Evolutionary conservation across 2,797 vertebrate species (phyloP), one percentile per base, ranked within the genome.

Genomic region (Tiaroga cobitis): DNA sequence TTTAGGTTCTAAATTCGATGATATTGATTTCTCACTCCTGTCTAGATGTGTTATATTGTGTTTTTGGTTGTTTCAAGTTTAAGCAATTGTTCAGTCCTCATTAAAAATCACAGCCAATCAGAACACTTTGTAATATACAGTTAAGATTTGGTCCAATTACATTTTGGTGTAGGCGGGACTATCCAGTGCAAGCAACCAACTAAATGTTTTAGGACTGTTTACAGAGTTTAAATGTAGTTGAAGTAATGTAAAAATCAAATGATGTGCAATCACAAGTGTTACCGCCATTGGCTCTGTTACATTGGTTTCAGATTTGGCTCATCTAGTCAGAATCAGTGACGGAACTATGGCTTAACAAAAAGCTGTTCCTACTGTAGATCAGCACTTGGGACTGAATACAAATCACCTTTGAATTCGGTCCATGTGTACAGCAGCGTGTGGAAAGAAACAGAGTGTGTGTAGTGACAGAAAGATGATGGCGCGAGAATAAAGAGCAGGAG

Each of bases 381-480:
- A 56, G 34, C 70, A n/a, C 32, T 83, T 29, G 54, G 54, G 43
- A 39, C 43, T 77, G 34, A 67, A 67, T 67, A 69, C 82, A 54
- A 51, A 78, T 84, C 73, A 78, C 49, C 63, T 84, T 54, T 84
- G 74, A 68, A 83, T 83, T 67, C 10, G 5, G 70, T 67, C 67
- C 61, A 41, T 78, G n/a, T 13, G 8, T 59, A 16, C 39, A 65
- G 46, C 34, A 18, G 13, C 21, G 41, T 67, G 73, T 43, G 81
- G 81, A 81, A 26, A 75, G 32, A 49, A 63, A 65, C 29, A 34
- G 21, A 51, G 10, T 24, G 69, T 56, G 21, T 16, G 59, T n/a
- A 73, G 63, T 59, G 67, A 74, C 37, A 67, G 19, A 83, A 54
- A 76, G 72, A 82, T 65, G 81, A 84, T 85, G 59, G 77, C 74